Evolutionary conservation across 30 jellyfish, hydroid and myxozoan species (phyloP), one percentile per base, ranked within the genome.

Genomic region (Chrysaora quinquecirrha): DNA sequence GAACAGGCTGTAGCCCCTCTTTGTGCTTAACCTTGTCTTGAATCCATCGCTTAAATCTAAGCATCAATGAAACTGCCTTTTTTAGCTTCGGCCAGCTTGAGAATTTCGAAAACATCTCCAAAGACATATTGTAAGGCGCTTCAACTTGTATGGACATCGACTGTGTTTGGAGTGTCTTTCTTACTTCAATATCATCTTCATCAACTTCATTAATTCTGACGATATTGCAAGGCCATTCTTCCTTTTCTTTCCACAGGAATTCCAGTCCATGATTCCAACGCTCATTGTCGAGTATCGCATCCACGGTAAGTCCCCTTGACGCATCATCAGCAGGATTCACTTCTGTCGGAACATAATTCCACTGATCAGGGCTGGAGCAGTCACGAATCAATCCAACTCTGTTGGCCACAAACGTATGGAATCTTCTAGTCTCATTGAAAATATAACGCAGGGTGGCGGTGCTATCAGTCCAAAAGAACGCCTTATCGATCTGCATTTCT

Each of bases 371-470:
- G 54, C 54, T 38, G 6, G 54, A 38, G 54, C 54, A 38, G 54
- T 38, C 54, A 38, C 54, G 54, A 38, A 38, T 38, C 14, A 38
- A 38, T 38, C 54, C 54, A 38, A 38, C 54, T 38, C 54, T 38
- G 54, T 38, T 38, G 54, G 54, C 54, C 54, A 38, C 54, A 38
- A 38, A 38, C 54, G 54, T 38, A 38, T 38, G 54, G 54, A 38
- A 38, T 38, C 54, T 38, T 38, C 54, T 38, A 38, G 54, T 38
- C 54, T 38, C 54, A 38, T 38, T 38, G 54, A 38, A 38, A 38
- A 38, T 38, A 38, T 38, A 38, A 38, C 54, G 54, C 54, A 38
- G 54, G 54, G 54, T 38, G 54, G 54, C 54, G 54, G 54, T 38
- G 54, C 54, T 38, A 38, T 38, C 54, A 38, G 54, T 38, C 54